phyloP scores from a whole-genome alignment of 92 coral and sea anemone species.

The Zoanthus sociatus region DNA sequence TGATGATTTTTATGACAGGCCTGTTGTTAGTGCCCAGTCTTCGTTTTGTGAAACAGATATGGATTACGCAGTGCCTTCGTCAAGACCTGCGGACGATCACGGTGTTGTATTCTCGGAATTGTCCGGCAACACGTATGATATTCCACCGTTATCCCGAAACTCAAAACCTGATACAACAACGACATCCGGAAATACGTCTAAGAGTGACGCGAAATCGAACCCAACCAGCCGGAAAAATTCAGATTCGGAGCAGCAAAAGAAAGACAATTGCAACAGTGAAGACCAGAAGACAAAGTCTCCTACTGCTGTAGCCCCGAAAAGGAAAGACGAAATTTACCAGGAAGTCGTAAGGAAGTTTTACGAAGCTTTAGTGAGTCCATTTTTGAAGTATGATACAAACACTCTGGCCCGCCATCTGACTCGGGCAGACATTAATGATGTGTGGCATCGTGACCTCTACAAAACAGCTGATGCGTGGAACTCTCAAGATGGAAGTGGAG shows the following conservation, averaged over 20 bases:
- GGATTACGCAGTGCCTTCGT: slow-evolving; percentile 66
- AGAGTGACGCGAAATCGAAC: not conserved
- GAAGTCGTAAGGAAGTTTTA: slow-evolving; percentile 84
- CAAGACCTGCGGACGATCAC: slow-evolving; percentile 43
- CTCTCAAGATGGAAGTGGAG: slow-evolving; percentile 79
- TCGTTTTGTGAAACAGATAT: slow-evolving; percentile 39
- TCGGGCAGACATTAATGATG: slow-evolving; percentile 78
- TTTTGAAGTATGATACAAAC: slow-evolving; percentile 72
- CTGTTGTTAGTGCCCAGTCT: slow-evolving; percentile 1
- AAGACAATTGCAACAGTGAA: not conserved
- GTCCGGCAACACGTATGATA: slow-evolving; percentile 41
- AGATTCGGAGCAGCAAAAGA: slow-evolving; percentile 22
- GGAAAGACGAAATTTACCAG: slow-evolving; percentile 69
- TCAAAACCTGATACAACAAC: slow-evolving; percentile 8
- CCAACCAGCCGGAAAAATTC: slow-evolving; percentile 15
- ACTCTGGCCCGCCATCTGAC: slow-evolving; percentile 95
- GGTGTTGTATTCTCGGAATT: slow-evolving; percentile 9
- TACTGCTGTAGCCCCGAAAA: slow-evolving; percentile 12
- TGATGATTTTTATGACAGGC: not conserved
- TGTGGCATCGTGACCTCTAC: slow-evolving; percentile 77
- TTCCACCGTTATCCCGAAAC: slow-evolving; percentile 51
- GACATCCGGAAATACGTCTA: not conserved
- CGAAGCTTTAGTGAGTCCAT: slow-evolving; percentile 73
- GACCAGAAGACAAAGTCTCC: slow-evolving; percentile 4
- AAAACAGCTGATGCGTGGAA: slow-evolving; percentile 59